Evolutionary conservation across 1,140 invertebrate genomes (phyloP), one percentile per base, ranked within the genome.

Genomic region (Leptestheria dahalacensis): DNA sequence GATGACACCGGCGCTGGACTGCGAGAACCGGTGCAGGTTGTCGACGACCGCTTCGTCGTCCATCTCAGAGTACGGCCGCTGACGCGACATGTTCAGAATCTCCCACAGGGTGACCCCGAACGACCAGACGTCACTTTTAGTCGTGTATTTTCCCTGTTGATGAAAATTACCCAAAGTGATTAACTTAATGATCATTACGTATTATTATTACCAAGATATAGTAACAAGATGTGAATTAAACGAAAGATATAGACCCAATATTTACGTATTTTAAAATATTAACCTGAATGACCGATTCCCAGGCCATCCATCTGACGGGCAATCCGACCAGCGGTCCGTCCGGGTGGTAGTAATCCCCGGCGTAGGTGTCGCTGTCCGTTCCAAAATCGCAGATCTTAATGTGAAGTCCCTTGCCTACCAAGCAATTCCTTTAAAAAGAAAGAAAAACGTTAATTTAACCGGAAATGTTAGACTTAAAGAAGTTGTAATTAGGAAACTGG

Each of bases 51-150:
- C 83, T 66, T 86, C 80, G 74, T 91, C 85, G 46, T 76, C 79
- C 64, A 86, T 73, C 64, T 85, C 80, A 65, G 85, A 81, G 69
- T 82, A 89, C n/a, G 87, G 87, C 65, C 86, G 86, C 62, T 88
- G 82, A 48, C 84, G 72, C 9, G 85, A 85, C 69, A 89, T 87
- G 12, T 86, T 89, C 63, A 93, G 73, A 52, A 92, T 85, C 74
- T 92, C 90, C 88, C 89, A 93, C 26, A 91, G 75, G 41, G 86
- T 84, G 2, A 91, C 85, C n/a, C 84, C 88, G 69, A 91, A 91
- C 26, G 86, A 80, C 88, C 88, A 91, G 9, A 91, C 87, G 72
- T 90, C 87, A 65, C 85, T 88, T 67, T 91, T 89, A 20, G 81
- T 83, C 2, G 85, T 85, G 68, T 85, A 88, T 70, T 88, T 88